Base-by-base conservation (phyloP, 2,888 invertebrate genomes). In the Pollenia labialis region DNA sequence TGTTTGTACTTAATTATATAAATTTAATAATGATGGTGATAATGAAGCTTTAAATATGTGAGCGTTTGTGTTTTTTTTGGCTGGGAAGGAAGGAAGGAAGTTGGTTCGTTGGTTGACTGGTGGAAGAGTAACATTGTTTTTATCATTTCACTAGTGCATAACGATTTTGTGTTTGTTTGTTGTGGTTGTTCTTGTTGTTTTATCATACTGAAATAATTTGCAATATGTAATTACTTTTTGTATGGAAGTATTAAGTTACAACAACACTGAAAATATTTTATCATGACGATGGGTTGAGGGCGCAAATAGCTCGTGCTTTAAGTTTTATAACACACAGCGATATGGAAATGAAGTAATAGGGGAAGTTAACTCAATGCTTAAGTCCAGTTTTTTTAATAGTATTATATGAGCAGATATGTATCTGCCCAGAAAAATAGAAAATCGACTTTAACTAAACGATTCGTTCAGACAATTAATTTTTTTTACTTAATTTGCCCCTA, bases 141-240 rank as follows among this genome's bases (percentile, higher is more conserved):
- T 71, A 82, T 83, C 64, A 79, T 80, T 80, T 42, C 84, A 84
- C 48, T 56, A 68, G 84, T 81, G 84, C 87, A 87, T 87, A 64
- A 84, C 81, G 84, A 56, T 64, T 80, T 83, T 50, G 48, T 58
- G 18, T 32, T 3, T 46, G 40, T 66, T 54, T 66, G 18, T 71
- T 77, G 40, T 23, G 4, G 54, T 40, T 56, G 50, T 64, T n/a
- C n/a, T n/a, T 46, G 12, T 14, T 54, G n/a, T 46, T 18, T 18
- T 32, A 8, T 14, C 12, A 16, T 54, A 52, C 52, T 72, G 56
- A 6, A 75, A 44, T 60, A 44, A 52, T 83, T 18, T 71, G 54
- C 48, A 71, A 50, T 69, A n/a, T n/a, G n/a, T n/a, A 66, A 64
- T 50, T 82, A 66, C 54, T 81, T 72, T 81, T 75, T 81, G 48